Conservation (phyloP, 2,797 vertebrate species). For the Microctenopoma stevenorrisi region DNA sequence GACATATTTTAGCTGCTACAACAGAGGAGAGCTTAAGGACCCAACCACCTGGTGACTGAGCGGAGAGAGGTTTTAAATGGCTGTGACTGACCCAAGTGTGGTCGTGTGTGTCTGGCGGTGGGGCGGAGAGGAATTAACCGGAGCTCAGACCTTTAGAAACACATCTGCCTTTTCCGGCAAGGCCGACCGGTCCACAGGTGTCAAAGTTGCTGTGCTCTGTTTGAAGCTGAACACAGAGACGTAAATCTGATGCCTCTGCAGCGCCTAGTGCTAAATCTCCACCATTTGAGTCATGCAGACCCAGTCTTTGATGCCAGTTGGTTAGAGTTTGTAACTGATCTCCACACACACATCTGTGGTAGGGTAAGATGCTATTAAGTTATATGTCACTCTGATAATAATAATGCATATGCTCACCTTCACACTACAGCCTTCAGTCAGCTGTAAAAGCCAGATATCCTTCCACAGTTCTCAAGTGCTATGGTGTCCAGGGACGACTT, state of each 20-base stretch:
- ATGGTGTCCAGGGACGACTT: slow-evolving; percentile 10
- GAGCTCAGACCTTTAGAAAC: slow-evolving; percentile 67
- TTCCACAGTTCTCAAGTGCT: slow-evolving; percentile 37
- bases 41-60: slow-evolving; percentile 64
- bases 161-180: slow-evolving; percentile 52
- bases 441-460: slow-evolving; percentile 20
- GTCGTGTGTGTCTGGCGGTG: slow-evolving; percentile 48
- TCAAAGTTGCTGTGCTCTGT: slow-evolving; percentile 58
- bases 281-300: slow-evolving; percentile 38
- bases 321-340: slow-evolving; percentile 24
- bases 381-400: slow-evolving; percentile 12
- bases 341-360: slow-evolving; percentile 21
- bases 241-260: slow-evolving; percentile 69
- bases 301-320: slow-evolving; percentile 38
- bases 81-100: slow-evolving; percentile 62
- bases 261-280: slow-evolving; percentile 54
- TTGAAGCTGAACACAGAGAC: slow-evolving; percentile 61
- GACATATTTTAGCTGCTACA: slow-evolving; percentile 52
- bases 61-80: slow-evolving; percentile 38
- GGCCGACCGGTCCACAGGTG: slow-evolving; percentile 56
- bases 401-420: slow-evolving; percentile 5
- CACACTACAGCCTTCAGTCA: not conserved
- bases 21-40: slow-evolving; percentile 54
- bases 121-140: slow-evolving; percentile 64
- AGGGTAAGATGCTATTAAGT: not conserved